Evolutionary conservation across 92 coral and sea anemone species (phyloP).

Genomic region (Pocillopora meandrina): DNA sequence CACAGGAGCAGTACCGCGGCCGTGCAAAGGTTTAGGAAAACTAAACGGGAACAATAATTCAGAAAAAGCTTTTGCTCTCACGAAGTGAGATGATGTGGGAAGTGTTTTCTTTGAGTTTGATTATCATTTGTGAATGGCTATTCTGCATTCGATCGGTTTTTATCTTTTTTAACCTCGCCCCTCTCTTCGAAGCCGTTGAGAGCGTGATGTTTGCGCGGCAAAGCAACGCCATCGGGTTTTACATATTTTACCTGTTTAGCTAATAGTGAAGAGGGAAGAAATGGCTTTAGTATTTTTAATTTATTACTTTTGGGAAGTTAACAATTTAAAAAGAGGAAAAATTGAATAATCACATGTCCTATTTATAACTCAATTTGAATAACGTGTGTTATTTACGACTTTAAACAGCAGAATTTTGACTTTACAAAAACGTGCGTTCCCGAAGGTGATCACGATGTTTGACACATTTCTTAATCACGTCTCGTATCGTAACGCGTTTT

Average conservation of each 20-base stretch:
- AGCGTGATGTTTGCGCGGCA: too few relatives aligned
- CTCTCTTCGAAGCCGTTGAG: too few relatives aligned
- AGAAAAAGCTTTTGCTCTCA: neutral
- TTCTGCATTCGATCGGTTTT: neutral
- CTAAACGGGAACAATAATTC: conserved; percentile 29
- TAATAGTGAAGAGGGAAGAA: neutral
- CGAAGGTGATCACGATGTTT: too few relatives aligned
- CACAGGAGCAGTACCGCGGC: neutral
- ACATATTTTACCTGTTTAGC: neutral
- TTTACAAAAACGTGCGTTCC: too few relatives aligned
- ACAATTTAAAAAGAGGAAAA: neutral
- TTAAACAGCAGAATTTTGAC: too few relatives aligned
- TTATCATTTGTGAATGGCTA: neutral
- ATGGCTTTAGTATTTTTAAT: neutral
- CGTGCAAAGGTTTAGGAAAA: neutral
- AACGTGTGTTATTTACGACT: too few relatives aligned
- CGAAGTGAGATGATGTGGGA: neutral
- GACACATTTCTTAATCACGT: too few relatives aligned
- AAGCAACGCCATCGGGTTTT: neutral
- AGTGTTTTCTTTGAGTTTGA: neutral
- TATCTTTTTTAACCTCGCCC: too few relatives aligned
- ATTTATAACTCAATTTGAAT: too few relatives aligned
- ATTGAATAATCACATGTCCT: neutral
- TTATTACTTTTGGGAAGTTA: neutral
- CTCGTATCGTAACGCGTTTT: too few relatives aligned